These are phyloP conservation scores for Semaprochilodus insignis DNA, from an alignment of 2,797 vertebrate genomes.

Conservation along the genomic window DNA sequence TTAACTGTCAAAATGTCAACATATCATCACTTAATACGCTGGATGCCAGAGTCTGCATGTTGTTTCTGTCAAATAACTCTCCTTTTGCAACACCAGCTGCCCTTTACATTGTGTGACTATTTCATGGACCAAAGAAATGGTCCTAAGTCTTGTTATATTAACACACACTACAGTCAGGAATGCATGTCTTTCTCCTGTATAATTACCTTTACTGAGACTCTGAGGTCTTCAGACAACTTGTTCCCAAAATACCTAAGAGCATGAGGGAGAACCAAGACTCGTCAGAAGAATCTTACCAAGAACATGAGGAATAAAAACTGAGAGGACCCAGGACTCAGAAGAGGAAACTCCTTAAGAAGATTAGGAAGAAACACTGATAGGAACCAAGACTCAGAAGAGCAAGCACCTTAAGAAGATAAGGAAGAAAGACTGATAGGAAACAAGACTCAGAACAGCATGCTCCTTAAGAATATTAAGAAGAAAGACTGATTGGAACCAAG, in stretches of 20 bases:
- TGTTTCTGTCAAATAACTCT: neutral
- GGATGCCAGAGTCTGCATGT: neutral
- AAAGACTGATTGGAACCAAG: no score
- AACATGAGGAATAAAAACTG: neutral
- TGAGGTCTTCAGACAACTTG: no score
- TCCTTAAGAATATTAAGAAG: no score
- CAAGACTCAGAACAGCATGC: no score
- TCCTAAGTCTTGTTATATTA: neutral
- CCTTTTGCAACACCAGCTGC: neutral
- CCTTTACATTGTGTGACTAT: neutral
- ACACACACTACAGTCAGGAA: neutral
- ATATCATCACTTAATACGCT: neutral
- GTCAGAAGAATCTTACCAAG: no score
- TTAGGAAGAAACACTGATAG: no score
- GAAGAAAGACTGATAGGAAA: no score
- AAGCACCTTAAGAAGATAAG: no score
- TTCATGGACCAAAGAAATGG: neutral
- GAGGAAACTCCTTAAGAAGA: neutral
- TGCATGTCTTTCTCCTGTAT: neutral
- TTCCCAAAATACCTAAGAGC: no score
- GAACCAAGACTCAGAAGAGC: no score
- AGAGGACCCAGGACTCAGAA: neutral
- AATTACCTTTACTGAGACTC: neutral
- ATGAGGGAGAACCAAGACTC: no score
- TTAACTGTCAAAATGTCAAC: no score